phyloP scores from a whole-genome alignment of 2,888 invertebrate species.

The Agonopterix alstromeriana region DNA sequence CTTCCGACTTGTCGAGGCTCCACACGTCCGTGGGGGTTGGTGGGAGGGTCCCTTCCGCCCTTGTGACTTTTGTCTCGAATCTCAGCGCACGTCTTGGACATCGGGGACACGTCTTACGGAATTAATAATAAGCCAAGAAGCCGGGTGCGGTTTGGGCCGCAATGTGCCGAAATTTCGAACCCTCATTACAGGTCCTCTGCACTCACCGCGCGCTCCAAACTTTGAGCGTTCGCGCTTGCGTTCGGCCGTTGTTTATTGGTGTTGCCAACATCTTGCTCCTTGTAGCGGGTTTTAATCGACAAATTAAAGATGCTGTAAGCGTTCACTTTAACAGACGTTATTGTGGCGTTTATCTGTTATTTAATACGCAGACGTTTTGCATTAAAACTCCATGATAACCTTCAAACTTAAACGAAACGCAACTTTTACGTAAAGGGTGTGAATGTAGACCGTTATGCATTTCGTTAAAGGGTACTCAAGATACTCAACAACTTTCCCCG shows the following conservation, averaged over 20 bases:
- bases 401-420: too few relatives aligned
- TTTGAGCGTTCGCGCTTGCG: conserved; percentile 64
- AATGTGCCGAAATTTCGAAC: conserved; percentile 74
- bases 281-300: conserved; percentile 65
- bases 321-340: conserved; percentile 9
- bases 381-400: neutral
- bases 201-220: conserved; percentile 67
- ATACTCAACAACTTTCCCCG: too few relatives aligned
- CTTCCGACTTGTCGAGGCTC: conserved; percentile 50
- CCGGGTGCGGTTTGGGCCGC: conserved; percentile 71
- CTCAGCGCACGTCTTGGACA: conserved; percentile 77
- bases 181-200: conserved; percentile 73
- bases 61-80: conserved; percentile 75
- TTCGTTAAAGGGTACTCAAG: too few relatives aligned
- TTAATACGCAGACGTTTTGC: neutral
- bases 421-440: too few relatives aligned
- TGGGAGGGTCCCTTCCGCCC: conserved; percentile 55
- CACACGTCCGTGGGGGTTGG: conserved; percentile 50
- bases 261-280: conserved; percentile 63
- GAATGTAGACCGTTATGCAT: too few relatives aligned
- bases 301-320: conserved; percentile 62
- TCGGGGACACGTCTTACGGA: conserved; percentile 77
- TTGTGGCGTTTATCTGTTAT: neutral
- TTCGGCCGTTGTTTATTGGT: conserved; percentile 68
- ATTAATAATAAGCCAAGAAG: conserved; percentile 78